Base-by-base conservation (phyloP, 2,797 vertebrate genomes). In the Scolopax rusticola region DNA sequence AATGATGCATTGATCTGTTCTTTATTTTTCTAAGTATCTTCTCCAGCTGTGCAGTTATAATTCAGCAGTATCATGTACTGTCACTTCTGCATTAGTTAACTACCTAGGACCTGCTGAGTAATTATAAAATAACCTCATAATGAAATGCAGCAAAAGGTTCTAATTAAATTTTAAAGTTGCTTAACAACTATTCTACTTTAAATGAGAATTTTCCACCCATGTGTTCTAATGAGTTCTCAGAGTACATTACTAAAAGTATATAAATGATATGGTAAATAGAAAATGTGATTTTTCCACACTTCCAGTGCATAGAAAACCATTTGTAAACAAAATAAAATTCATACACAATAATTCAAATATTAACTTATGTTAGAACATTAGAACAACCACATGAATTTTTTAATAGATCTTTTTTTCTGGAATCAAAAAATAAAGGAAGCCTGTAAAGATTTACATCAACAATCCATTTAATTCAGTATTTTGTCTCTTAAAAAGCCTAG, bases 111-210 rank as follows among this genome's bases (percentile, higher is more conserved):
- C 97, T 98, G 97, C 97, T 98, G 97, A 96, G 97, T 98, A 98
- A 99, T 99, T 99, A 99, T 95, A 97, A 95, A 98, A 98, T 99
- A 99, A 99, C 97, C 97, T 98, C 97, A 96, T 98, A 99, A 99
- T 98, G 97, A 98, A 98, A 99, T 99, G 98, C 99, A 98, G 97
- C 81, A 97, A 98, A 97, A 97, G 93, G 70, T 97, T 98, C 98
- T 98, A 98, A 99, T 99, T 99, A 99, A 98, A 98, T 97, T 97
- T 98, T 98, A 97, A 98, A 98, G 97, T 98, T 98, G 97, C 98
- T 98, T 98, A 98, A 98, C 92, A 97, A 95, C 95, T 98, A 98
- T 98, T 98, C 88, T 97, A 97, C 95, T 96, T 98, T 96, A 98
- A 97, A 97, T 90, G 59, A 95, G 68, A 97, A 95, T 95, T 97